Base-by-base conservation (phyloP, 2,797 vertebrate species). In the Myripristis jacobus region DNA sequence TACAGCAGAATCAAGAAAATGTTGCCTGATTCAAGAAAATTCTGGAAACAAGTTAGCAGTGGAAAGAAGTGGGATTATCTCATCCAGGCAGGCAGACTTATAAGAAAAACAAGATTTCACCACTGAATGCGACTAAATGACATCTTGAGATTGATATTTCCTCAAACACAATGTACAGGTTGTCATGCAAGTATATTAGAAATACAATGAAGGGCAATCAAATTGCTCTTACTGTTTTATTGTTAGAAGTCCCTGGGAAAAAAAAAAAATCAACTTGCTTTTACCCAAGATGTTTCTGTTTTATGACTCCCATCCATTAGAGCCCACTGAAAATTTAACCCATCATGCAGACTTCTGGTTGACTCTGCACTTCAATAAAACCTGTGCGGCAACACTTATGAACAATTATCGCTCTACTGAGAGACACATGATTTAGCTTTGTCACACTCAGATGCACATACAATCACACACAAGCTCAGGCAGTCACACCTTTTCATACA, bases 331-430 rank as follows among this genome's bases (percentile, higher is more conserved):
- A 51, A 66, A 62, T 44, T 12, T 53, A 77, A 15, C 47, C 64
- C 24, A 43, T 64, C 41, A 10, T 22, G n/a, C 56, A 16, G 36
- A 8, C 41, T 61, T 66, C 66, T 53, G 79, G 59, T 29, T 65
- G 48, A 66, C 46, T 69, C 64, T 34, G 70, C 13, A 59, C 73
- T 68, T 75, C 31, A 66, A 74, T 90, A 81, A 69, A 29, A 48
- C 70, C 61, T 70, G 73, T 66, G 66, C 57, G 73, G 80, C 69
- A 57, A 67, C 58, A 79, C 80, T 85, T 78, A 83, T 79, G 31
- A 67, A 64, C 75, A 74, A 83, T 87, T 79, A 85, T 73, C 71
- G 69, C 83, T 83, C 78, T 60, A 68, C 80, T 81, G 56, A 82
- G 64, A 82, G 61, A 83, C 77, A 83, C 69, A 73, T 22, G 58